Conservation (phyloP, 2,113 vertebrate genomes). For the Prolemur simus region DNA sequence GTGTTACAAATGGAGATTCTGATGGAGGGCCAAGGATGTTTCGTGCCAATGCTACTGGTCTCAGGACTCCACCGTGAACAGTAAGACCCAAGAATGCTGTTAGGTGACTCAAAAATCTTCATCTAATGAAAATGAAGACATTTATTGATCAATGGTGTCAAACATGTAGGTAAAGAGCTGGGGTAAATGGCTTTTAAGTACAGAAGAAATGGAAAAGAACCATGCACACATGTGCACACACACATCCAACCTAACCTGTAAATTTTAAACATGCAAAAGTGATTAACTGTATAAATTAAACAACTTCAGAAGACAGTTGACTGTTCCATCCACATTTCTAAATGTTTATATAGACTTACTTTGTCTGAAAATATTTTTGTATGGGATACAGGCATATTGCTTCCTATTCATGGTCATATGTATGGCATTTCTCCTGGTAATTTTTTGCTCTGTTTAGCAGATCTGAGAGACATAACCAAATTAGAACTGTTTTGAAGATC, state of each 20-base stretch:
- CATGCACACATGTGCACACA: fast-evolving
- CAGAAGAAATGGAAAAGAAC: background rate
- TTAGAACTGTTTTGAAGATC: slow-evolving; percentile 6
- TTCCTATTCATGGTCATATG: slow-evolving; percentile 26
- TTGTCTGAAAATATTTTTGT: slow-evolving; percentile 25
- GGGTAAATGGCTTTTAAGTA: background rate
- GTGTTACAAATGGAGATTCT: background rate
- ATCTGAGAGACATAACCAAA: slow-evolving; percentile 52
- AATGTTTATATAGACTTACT: background rate
- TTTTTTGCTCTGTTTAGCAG: slow-evolving; percentile 61
- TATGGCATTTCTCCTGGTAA: slow-evolving; percentile 56
- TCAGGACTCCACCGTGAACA: background rate
- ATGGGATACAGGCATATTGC: background rate
- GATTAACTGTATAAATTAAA: background rate
- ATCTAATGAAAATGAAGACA: background rate
- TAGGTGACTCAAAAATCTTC: background rate
- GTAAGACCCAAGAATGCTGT: background rate
- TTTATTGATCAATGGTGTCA: background rate
- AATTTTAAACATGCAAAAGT: background rate
- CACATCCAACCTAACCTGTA: background rate
- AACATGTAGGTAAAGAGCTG: background rate
- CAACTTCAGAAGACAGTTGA: background rate
- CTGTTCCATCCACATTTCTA: background rate
- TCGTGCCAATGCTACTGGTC: background rate
- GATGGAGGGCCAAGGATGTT: background rate